Conservation (phyloP, 2,888 invertebrate species). For the Tribolium freemani region DNA sequence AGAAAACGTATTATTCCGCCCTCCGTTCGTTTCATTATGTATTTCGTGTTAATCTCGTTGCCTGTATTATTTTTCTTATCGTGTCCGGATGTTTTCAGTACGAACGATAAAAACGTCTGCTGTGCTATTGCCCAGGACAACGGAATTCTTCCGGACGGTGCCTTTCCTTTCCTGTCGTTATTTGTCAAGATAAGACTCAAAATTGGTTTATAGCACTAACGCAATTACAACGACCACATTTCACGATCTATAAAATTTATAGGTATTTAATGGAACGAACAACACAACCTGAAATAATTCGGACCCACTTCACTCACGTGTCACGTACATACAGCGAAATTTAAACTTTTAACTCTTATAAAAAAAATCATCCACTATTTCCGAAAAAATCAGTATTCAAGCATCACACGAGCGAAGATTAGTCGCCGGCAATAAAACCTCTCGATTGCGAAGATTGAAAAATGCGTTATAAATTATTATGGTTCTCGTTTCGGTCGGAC, state of each 20-base stretch:
- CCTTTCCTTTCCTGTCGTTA: constrained; percentile 51
- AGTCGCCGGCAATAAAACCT: neutral
- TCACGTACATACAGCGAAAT: no score
- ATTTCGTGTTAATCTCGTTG: constrained; percentile 36
- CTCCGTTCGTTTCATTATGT: neutral
- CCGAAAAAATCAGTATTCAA: neutral
- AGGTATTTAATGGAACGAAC: no score
- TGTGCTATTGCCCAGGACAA: constrained; percentile 25
- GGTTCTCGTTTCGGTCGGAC: neutral
- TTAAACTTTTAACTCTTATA: no score
- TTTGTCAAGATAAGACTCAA: constrained; percentile 56
- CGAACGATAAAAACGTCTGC: constrained; percentile 35
- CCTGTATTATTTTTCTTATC: constrained; percentile 37
- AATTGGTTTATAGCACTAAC: constrained; percentile 56
- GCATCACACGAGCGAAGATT: neutral
- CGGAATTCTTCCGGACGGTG: constrained; percentile 37
- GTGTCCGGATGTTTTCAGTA: constrained; percentile 35
- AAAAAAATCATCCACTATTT: no score
- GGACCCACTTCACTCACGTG: no score
- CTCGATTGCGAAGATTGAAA: neutral
- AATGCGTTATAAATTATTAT: neutral
- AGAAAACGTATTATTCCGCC: constrained; percentile 27
- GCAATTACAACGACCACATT: constrained; percentile 50
- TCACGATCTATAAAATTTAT: no score
- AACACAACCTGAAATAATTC: no score